Evolutionary conservation across 2,797 vertebrate genomes (phyloP).

Genomic region (Sebastiscus albofasciatus): DNA sequence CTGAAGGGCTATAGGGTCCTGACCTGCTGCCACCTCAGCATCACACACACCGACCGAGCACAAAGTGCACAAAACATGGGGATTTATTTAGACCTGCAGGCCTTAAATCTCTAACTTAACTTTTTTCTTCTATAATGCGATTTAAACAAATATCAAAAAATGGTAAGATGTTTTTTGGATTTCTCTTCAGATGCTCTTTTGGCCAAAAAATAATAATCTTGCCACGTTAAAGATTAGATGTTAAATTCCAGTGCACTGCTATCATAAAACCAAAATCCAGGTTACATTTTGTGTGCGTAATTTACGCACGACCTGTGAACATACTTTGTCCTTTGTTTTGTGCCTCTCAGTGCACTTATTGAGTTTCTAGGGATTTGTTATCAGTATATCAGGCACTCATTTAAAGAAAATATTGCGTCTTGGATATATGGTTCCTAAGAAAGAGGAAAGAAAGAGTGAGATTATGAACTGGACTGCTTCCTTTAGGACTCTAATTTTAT

Average conservation of each 20-base stretch:
- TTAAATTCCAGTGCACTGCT: background rate
- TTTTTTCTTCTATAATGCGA: background rate
- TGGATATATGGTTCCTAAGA: background rate
- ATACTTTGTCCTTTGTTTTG: background rate
- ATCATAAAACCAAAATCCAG: background rate
- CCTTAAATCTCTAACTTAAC: slow-evolving; percentile 10
- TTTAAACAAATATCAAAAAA: background rate
- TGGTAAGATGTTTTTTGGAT: background rate
- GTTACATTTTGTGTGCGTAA: slow-evolving; percentile 17
- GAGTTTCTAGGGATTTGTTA: background rate
- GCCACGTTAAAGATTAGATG: background rate
- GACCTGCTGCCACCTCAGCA: slow-evolving; percentile 77
- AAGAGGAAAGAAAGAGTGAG: background rate
- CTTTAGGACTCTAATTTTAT: background rate
- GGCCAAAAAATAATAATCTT: no score
- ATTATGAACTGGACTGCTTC: background rate
- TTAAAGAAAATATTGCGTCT: background rate
- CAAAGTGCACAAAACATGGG: slow-evolving; percentile 52
- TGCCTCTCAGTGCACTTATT: background rate
- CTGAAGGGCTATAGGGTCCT: slow-evolving; percentile 75
- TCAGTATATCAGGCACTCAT: background rate
- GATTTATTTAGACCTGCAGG: slow-evolving; percentile 18
- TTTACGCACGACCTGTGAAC: slow-evolving; percentile 40
- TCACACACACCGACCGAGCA: slow-evolving; percentile 50
- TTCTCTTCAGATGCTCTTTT: accelerated